Percentiles rank a stretch among this genome's conserved stretches.
Conservation (phyloP, 2,797 vertebrate species). For the Xerus rutilus region DNA sequence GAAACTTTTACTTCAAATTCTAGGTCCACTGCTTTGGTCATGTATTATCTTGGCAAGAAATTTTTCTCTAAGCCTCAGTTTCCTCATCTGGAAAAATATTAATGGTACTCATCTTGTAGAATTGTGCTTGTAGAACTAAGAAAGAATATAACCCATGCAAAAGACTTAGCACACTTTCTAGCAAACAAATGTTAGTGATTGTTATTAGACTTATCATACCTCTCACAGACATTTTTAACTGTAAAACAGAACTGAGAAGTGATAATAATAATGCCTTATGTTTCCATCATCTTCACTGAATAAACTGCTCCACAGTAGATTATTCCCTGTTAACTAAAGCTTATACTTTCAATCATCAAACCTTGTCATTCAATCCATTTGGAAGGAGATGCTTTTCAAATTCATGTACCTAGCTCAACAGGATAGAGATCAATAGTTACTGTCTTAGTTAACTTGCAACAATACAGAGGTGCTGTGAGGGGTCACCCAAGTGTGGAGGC, state of each 20-base stretch:
- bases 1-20: background rate
- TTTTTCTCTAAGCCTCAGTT: background rate
- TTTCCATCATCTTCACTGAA: background rate
- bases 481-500: too few relatives aligned
- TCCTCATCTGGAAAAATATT: background rate
- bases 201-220: too few relatives aligned
- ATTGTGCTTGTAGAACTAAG: background rate
- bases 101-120: background rate
- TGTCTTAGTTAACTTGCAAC: background rate
- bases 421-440: background rate
- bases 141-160: background rate
- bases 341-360: background rate
- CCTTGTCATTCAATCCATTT: background rate
- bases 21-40: background rate
- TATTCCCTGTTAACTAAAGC: background rate
- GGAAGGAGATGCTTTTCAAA: background rate
- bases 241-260: background rate
- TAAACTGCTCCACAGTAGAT: background rate
- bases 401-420: background rate
- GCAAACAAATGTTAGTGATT: background rate
- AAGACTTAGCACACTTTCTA: background rate
- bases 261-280: accelerated
- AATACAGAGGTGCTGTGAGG: background rate
- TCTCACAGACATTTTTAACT: background rate
- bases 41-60: background rate